Conservation (phyloP, 2,113 vertebrate species). For the Sturnira hondurensis region DNA sequence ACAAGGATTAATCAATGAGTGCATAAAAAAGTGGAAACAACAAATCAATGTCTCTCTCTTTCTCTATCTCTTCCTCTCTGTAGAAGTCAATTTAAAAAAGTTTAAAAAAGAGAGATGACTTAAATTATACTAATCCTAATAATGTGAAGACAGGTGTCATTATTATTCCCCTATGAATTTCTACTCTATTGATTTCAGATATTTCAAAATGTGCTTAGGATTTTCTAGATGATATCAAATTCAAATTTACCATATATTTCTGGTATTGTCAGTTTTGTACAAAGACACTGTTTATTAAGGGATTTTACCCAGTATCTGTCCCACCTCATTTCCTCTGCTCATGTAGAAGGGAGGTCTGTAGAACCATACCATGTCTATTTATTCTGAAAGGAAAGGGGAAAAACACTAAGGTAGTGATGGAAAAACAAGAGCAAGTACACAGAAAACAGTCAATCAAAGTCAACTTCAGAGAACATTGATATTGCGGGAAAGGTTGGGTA, state of each 20-base stretch:
- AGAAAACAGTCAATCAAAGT: not conserved
- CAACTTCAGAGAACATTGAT: not conserved
- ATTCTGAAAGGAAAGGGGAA: not conserved
- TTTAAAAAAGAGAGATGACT: not conserved
- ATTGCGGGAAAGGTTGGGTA: rapidly evolving
- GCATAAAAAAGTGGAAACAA: too few species aligned
- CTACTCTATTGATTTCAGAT: not conserved
- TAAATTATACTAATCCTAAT: not conserved
- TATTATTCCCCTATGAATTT: not conserved
- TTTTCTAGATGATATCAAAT: not conserved
- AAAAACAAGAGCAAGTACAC: not conserved
- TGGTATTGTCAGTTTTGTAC: not conserved
- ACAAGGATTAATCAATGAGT: too few species aligned
- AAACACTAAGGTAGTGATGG: not conserved
- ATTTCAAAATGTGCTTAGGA: not conserved
- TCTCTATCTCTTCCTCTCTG: too few species aligned
- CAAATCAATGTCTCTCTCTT: too few species aligned
- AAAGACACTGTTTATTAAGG: not conserved
- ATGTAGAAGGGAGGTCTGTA: not conserved
- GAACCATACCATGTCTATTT: not conserved
- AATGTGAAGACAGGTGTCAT: not conserved
- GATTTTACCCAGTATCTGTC: not conserved
- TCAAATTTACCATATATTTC: not conserved
- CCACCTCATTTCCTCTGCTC: not conserved
- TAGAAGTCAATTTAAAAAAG: too few species aligned